These are phyloP conservation scores for Apogon talboti DNA, from an alignment of 2,797 vertebrate genomes.

Conservation along the genomic window DNA sequence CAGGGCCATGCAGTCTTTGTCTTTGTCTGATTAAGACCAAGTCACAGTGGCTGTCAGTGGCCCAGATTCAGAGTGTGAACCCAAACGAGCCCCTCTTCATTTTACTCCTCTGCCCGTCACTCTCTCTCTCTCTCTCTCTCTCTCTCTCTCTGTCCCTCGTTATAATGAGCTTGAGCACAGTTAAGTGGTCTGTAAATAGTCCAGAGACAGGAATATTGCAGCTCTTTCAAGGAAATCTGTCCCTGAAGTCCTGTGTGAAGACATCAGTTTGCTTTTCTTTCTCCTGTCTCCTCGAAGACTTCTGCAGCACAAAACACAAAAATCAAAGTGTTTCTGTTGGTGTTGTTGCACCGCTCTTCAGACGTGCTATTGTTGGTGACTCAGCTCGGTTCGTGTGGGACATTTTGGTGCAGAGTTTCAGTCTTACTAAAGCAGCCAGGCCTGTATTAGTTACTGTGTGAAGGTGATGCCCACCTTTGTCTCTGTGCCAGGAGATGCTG, in stretches of 20 bases:
- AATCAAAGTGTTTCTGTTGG: slow-evolving; percentile 1
- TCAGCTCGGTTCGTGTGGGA: slow-evolving; percentile 51
- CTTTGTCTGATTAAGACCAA: slow-evolving; percentile 50
- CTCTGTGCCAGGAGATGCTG: slow-evolving; percentile 60
- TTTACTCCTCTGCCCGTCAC: slow-evolving; percentile 14
- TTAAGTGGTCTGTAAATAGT: slow-evolving; percentile 6
- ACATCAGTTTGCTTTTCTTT: background rate
- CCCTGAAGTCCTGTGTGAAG: background rate
- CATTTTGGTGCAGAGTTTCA: slow-evolving; percentile 58
- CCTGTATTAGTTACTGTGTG: slow-evolving; percentile 60
- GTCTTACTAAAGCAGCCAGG: slow-evolving; percentile 36
- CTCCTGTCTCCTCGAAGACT: background rate
- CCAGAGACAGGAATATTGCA: background rate
- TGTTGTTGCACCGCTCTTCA: background rate
- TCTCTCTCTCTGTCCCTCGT: slow-evolving; percentile 32
- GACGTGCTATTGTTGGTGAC: slow-evolving; percentile 36
- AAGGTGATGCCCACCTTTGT: slow-evolving; percentile 70
- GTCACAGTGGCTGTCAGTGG: slow-evolving; percentile 48
- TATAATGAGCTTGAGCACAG: slow-evolving; percentile 27
- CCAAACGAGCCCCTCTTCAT: slow-evolving; percentile 30
- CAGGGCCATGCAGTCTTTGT: slow-evolving; percentile 46
- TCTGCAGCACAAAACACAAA: background rate
- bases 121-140: slow-evolving; percentile 23
- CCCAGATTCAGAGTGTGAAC: slow-evolving; percentile 53
- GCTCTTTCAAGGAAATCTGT: background rate